Evolutionary conservation across 2,797 vertebrate genomes (phyloP).

Genomic region (Gobio occitaniae): DNA sequence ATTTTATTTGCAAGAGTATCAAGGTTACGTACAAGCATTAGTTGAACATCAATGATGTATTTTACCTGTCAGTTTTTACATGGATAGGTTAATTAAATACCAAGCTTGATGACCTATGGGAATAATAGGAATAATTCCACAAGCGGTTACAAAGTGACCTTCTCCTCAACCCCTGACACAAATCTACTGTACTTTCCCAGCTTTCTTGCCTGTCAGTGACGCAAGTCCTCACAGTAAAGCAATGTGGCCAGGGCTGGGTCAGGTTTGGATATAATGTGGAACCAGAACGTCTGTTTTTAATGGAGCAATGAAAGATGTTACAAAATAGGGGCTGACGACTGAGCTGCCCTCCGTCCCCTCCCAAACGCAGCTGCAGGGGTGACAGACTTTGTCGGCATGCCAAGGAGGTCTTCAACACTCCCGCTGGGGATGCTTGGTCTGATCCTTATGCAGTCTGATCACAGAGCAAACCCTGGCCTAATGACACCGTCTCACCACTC

Average conservation of each 20-base stretch:
- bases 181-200: slow-evolving; percentile 47
- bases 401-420: slow-evolving; percentile 20
- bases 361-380: slow-evolving; percentile 53
- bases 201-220: slow-evolving; percentile 24
- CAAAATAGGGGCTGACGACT: slow-evolving; percentile 38
- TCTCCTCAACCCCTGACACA: slow-evolving; percentile 43
- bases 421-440: not conserved
- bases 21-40: not conserved
- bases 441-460: slow-evolving; percentile 30
- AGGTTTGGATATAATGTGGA: slow-evolving; percentile 30
- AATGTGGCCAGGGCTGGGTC: slow-evolving; percentile 21
- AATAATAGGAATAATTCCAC: slow-evolving; percentile 16
- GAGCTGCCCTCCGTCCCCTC: slow-evolving; percentile 38
- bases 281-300: slow-evolving; percentile 56
- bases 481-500: slow-evolving; percentile 40
- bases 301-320: slow-evolving; percentile 55
- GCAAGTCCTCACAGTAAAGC: slow-evolving; percentile 28
- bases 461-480: slow-evolving; percentile 35
- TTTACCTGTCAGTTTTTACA: not conserved
- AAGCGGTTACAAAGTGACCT: slow-evolving; percentile 12
- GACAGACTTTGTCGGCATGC: slow-evolving; percentile 30
- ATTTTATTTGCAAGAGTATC: not conserved
- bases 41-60: not conserved
- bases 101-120: not conserved
- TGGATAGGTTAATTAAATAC: not conserved